phyloP scores from a whole-genome alignment of 2,888 invertebrate genomes.

The Cosmia trapezina region DNA sequence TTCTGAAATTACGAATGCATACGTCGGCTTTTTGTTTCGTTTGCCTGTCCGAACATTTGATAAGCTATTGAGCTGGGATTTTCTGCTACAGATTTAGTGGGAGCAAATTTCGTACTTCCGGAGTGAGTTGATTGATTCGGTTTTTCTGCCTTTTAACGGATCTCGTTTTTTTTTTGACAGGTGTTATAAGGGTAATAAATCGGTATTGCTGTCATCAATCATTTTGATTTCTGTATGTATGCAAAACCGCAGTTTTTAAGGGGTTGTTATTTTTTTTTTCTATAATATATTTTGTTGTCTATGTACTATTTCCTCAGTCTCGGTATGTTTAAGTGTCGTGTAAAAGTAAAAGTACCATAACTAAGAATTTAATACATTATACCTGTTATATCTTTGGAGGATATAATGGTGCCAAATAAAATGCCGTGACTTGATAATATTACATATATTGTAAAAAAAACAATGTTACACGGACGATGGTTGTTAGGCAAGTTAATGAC shows the following conservation, averaged over 20 bases:
- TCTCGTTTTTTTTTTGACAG: conserved; percentile 16
- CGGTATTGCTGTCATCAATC: conserved; percentile 7
- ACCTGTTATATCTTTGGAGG: no score
- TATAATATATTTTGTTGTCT: no score
- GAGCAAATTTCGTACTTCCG: background rate
- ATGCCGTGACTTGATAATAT: no score
- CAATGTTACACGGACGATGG: no score
- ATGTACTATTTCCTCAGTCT: no score
- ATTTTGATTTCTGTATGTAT: background rate
- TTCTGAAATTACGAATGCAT: conserved; percentile 44
- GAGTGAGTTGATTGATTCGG: conserved; percentile 22
- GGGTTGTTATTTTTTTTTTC: no score
- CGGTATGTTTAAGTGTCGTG: no score
- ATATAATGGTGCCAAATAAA: no score
- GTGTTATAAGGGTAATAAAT: conserved; percentile 11
- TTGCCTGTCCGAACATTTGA: conserved; percentile 32
- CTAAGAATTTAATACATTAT: background rate
- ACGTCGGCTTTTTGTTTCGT: conserved; percentile 30
- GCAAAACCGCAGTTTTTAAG: no score
- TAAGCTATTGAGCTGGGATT: conserved; percentile 33
- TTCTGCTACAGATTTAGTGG: background rate
- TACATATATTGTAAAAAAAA: no score
- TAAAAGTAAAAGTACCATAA: no score
- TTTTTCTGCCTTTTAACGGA: background rate
- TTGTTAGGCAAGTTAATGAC: no score